Conservation (phyloP, 2,797 vertebrate species). For the Enteromius fasciolatus region DNA sequence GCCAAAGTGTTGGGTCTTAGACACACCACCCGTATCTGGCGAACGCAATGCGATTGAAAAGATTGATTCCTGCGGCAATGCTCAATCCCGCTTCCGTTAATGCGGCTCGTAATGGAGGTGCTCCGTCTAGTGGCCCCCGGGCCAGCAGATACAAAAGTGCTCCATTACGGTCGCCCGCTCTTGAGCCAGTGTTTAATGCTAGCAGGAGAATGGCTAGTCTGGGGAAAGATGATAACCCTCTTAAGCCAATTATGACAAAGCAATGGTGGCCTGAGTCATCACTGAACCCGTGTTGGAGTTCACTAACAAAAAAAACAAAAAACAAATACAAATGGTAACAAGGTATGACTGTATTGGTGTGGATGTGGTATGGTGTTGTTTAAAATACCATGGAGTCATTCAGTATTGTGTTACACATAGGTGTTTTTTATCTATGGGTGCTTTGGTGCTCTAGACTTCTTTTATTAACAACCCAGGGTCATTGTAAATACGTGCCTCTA, state of each 20-base stretch:
- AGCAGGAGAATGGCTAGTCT: constrained; percentile 37
- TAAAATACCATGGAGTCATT: neutral
- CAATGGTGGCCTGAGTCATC: constrained; percentile 26
- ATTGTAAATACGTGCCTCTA: too few species aligned
- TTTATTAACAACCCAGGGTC: neutral
- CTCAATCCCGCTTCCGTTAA: constrained; percentile 37
- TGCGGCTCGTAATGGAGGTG: constrained; percentile 38
- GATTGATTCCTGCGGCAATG: constrained; percentile 42
- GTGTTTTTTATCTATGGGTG: neutral
- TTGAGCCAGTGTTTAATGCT: constrained; percentile 33
- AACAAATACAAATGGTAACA: neutral
- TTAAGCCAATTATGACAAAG: constrained; percentile 42
- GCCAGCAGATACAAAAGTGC: constrained; percentile 47
- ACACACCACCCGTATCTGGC: neutral
- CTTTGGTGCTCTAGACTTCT: neutral
- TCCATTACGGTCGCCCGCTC: constrained; percentile 28
- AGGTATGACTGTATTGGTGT: neutral
- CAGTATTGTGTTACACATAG: neutral
- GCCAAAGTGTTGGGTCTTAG: constrained; percentile 35
- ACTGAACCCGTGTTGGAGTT: constrained; percentile 33
- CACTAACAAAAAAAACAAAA: neutral
- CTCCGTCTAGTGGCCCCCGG: constrained; percentile 27
- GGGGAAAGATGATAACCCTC: constrained; percentile 43
- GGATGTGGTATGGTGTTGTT: neutral
- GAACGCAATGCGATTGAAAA: constrained; percentile 39